Evolutionary conservation across 35 echinoderm and acorn worm species (phyloP).

Genomic region (Anneissia japonica): DNA sequence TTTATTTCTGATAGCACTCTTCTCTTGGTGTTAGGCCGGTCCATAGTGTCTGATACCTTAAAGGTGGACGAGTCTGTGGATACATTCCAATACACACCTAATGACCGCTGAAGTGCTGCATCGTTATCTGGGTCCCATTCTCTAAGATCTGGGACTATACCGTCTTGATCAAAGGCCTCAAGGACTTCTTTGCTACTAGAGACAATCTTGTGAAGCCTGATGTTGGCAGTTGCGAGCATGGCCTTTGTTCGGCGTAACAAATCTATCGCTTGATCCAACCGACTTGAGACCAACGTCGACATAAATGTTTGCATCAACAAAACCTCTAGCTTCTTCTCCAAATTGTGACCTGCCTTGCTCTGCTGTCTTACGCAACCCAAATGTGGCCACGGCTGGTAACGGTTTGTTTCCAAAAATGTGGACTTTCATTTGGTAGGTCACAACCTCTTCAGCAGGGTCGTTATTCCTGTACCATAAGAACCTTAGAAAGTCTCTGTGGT

Average conservation of each 20-base stretch:
- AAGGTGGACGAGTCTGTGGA: constrained; percentile 30
- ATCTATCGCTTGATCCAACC: constrained; percentile 17
- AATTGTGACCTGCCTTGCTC: constrained; percentile 16
- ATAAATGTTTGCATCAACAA: constrained; percentile 34
- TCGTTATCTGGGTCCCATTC: constrained; percentile 6
- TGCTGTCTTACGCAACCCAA: constrained; percentile 21
- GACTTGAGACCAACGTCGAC: constrained; percentile 23
- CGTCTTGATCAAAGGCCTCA: not conserved
- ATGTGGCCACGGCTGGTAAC: constrained; percentile 33
- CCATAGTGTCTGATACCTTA: not conserved
- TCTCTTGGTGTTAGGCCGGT: not conserved
- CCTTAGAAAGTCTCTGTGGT: not conserved
- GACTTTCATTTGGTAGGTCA: constrained; percentile 31
- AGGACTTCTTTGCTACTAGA: not conserved
- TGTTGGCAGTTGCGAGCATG: constrained; percentile 47
- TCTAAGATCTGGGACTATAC: not conserved
- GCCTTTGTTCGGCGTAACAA: constrained; percentile 25
- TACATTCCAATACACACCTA: constrained; percentile 36
- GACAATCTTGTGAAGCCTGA: constrained; percentile 39
- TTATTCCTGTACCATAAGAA: constrained; percentile 48
- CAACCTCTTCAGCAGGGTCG: not conserved
- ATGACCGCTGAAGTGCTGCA: constrained; percentile 14
- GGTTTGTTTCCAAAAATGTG: constrained; percentile 50
- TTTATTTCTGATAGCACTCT: constrained; percentile 30
- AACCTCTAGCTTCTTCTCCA: constrained; percentile 18